Percentiles rank a stretch among this genome's conserved stretches.
phyloP scores from a whole-genome alignment of 2,113 vertebrate species.

The Phaethornis superciliosus region DNA sequence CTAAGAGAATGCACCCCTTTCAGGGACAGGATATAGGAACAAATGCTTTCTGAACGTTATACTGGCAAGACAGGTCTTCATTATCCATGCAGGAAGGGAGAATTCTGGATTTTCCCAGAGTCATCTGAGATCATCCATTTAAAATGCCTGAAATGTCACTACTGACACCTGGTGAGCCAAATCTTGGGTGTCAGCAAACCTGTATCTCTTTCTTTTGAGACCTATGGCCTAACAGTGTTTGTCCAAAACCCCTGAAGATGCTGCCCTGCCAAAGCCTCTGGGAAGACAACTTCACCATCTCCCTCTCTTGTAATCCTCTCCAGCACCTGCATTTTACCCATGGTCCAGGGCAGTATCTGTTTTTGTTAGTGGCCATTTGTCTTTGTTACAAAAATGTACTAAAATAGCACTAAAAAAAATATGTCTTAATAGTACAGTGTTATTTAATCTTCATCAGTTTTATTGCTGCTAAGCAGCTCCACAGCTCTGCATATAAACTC shows the following conservation, averaged over 20 bases:
- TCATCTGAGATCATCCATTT: neutral
- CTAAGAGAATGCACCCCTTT: neutral
- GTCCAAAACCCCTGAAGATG: neutral
- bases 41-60: neutral
- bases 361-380: neutral
- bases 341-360: neutral
- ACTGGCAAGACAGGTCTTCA: neutral
- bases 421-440: neutral
- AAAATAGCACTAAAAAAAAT: neutral
- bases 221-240: neutral
- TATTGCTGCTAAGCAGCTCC: neutral
- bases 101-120: neutral
- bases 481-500: neutral
- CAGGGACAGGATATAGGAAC: neutral
- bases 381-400: neutral
- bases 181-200: neutral
- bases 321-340: neutral
- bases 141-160: neutral
- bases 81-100: neutral
- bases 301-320: neutral
- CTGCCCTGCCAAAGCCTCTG: neutral
- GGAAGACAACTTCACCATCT: neutral
- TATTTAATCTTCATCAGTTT: neutral
- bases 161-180: neutral
- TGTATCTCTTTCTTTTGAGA: neutral